phyloP scores from a whole-genome alignment of 30 jellyfish, hydroid and myxozoan species.

The Turritopsis dohrnii region DNA sequence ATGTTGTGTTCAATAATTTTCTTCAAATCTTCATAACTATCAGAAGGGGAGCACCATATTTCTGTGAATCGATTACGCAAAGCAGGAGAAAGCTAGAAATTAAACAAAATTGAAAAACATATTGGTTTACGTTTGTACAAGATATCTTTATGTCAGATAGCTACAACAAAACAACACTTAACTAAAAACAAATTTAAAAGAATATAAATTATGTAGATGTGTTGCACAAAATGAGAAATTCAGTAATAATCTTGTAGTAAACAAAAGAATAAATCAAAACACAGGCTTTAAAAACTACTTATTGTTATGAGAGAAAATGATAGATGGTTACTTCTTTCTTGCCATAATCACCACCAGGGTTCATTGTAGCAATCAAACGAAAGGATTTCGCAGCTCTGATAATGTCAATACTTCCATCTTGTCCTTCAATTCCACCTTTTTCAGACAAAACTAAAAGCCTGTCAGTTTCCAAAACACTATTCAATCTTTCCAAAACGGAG shows the following conservation, averaged over 20 bases:
- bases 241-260: too few relatives aligned
- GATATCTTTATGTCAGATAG: too few relatives aligned
- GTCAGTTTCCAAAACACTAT: slow-evolving; percentile 86
- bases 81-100: slow-evolving; percentile 85
- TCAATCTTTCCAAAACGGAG: slow-evolving; percentile 90
- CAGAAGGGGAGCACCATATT: slow-evolving; percentile 95
- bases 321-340: slow-evolving; percentile 71
- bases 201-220: too few relatives aligned
- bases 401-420: slow-evolving; percentile 45
- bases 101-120: neutral
- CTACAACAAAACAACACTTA: too few relatives aligned
- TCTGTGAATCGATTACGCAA: slow-evolving; percentile 95
- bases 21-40: slow-evolving; percentile 47
- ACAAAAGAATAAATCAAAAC: too few relatives aligned
- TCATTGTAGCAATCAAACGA: slow-evolving; percentile 92
- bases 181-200: too few relatives aligned
- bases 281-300: too few relatives aligned
- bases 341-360: slow-evolving; percentile 99
- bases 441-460: slow-evolving; percentile 75
- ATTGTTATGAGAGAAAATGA: too few relatives aligned
- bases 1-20: slow-evolving; percentile 73
- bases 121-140: neutral
- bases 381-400: slow-evolving; percentile 59
- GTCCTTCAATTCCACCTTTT: slow-evolving; percentile 56
- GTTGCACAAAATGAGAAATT: too few relatives aligned